phyloP scores from a whole-genome alignment of 1,140 invertebrate genomes.

The Drosophila sp. region DNA sequence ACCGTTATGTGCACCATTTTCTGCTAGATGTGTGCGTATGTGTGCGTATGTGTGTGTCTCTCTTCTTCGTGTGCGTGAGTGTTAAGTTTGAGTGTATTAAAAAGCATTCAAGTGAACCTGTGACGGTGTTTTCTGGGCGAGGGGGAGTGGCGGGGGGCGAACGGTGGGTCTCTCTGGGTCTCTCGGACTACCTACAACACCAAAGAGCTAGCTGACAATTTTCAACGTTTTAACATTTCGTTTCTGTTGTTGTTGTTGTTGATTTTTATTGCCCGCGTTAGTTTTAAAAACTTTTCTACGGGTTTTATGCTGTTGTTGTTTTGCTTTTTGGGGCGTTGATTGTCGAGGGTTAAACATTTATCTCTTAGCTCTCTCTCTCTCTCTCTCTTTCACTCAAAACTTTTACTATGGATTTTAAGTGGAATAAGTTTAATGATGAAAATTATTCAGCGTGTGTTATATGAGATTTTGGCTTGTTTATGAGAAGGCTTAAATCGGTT shows the following conservation, averaged over 20 bases:
- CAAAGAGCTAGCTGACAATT: slow-evolving; percentile 52
- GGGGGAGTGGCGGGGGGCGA: no score
- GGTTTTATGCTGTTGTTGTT: slow-evolving; percentile 20
- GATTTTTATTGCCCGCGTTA: slow-evolving; percentile 69
- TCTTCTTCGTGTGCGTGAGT: slow-evolving; percentile 8
- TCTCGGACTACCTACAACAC: slow-evolving; percentile 19
- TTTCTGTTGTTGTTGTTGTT: slow-evolving; percentile 46
- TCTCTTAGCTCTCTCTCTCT: slow-evolving; percentile 35
- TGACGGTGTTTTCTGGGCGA: slow-evolving; percentile 32
- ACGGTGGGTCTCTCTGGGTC: no score
- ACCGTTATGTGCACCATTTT: slow-evolving; percentile 55
- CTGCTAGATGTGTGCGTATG: background rate
- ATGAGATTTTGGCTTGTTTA: slow-evolving; percentile 55
- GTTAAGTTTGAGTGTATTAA: slow-evolving; percentile 63
- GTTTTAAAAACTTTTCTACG: slow-evolving; percentile 66
- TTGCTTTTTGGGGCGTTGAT: slow-evolving; percentile 35
- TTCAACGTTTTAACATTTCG: slow-evolving; percentile 63
- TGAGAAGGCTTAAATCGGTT: slow-evolving; percentile 32
- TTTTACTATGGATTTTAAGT: slow-evolving; percentile 59
- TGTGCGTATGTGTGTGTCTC: slow-evolving; percentile 8
- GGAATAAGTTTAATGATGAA: slow-evolving; percentile 70
- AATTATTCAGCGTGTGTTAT: slow-evolving; percentile 68
- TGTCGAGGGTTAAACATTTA: slow-evolving; percentile 69
- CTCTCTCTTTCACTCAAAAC: slow-evolving; percentile 18
- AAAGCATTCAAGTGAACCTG: slow-evolving; percentile 62